A percentile compares a stretch with the other conserved stretches of the same genome.
Conservation (phyloP, 2,113 vertebrate species). For the Phrynosoma blainvillii region DNA sequence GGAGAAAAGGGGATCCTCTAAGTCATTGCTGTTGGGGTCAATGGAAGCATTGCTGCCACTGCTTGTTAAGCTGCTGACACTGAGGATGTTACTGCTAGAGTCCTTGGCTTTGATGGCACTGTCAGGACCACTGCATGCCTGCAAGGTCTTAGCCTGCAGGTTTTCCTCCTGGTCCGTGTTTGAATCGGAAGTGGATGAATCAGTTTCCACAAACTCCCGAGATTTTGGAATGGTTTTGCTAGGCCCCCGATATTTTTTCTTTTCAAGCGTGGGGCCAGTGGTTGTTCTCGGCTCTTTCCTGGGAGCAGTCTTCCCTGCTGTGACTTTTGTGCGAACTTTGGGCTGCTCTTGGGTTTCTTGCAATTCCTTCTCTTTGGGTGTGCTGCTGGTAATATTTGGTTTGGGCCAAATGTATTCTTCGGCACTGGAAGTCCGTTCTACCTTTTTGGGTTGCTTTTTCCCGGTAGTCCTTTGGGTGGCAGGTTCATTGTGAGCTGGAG, state of each 20-base stretch:
- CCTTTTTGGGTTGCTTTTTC: constrained; percentile 91
- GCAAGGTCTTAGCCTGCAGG: constrained; percentile 80
- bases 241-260: constrained; percentile 92
- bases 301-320: constrained; percentile 87
- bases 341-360: constrained; percentile 82
- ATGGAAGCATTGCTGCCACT: constrained; percentile 78
- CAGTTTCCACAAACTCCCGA: constrained; percentile 94
- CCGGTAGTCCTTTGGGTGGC: constrained; percentile 85
- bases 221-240: constrained; percentile 93
- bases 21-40: constrained; percentile 81
- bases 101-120: constrained; percentile 76
- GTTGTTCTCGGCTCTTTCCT: constrained; percentile 91
- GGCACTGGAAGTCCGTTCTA: constrained; percentile 84
- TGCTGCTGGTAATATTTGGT: constrained; percentile 85
- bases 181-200: constrained; percentile 94
- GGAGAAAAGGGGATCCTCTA: constrained; percentile 83
- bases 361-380: constrained; percentile 91
- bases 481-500: constrained; percentile 84
- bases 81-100: constrained; percentile 77
- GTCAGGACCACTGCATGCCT: constrained; percentile 71
- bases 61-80: constrained; percentile 80
- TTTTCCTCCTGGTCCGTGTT: constrained; percentile 92
- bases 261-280: constrained; percentile 78
- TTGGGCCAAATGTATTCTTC: constrained; percentile 89
- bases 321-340: constrained; percentile 86